Base-by-base conservation (phyloP, 2,888 invertebrate genomes). In the Vandiemenella viatica region DNA sequence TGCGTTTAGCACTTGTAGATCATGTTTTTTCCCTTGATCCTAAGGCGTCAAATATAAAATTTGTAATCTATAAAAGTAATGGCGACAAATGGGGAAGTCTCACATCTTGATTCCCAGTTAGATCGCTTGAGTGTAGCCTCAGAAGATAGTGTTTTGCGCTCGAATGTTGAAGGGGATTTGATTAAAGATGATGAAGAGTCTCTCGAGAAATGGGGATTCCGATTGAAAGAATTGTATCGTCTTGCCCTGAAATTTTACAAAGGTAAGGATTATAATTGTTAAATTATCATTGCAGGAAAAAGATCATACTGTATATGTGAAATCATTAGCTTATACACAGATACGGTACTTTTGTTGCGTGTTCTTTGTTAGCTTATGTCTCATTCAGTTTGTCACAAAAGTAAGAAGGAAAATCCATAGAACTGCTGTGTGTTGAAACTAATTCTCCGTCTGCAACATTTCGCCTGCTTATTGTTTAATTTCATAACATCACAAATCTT, bases 211-310 rank as follows among this genome's bases (percentile, higher is more conserved):
- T 54, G 54, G 54, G 54, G 54, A 17, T 52, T 54, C 41, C 37
- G 47, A 4, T 58, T 76, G 13, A 70, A 77, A 61, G 89, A 91
- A 61, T 78, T 95, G 45, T 96, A 92, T 69, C 85, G 83, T 70
- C 75, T 92, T 60, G 90, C 90, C 22, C 70, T 92, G 52, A 77
- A 77, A 62, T 96, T 93, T 71, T 95, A 91, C 64, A 93, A 91
- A 83, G 95, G 95, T 93, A 74, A 58, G 21, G 2, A 44, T 17
- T 22, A n/a, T 5, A 7, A 13, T 32, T 32, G n/a, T n/a, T n/a
- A n/a, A n/a, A n/a, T n/a, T n/a, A n/a, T n/a, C n/a, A n/a, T n/a
- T n/a, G n/a, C n/a, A n/a, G n/a, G n/a, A n/a, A n/a, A n/a, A n/a
- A n/a, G n/a, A n/a, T n/a, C n/a, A n/a, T n/a, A n/a, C n/a, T n/a